Evolutionary conservation across 2,888 invertebrate genomes (phyloP), one percentile per base, ranked within the genome.

Genomic region (Copidosoma aretas): DNA sequence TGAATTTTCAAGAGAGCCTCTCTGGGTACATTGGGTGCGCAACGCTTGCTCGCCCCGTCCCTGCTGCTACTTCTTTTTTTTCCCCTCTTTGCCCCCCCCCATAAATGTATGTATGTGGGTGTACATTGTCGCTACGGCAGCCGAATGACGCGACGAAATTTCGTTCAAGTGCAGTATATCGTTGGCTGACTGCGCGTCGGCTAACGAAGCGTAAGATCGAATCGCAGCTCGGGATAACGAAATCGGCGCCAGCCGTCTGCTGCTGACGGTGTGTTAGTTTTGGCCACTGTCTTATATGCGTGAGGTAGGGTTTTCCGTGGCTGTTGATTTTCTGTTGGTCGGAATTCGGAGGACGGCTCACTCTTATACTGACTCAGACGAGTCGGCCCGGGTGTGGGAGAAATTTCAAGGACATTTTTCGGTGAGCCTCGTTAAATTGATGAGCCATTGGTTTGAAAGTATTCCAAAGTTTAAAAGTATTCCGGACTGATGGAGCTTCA

Each of bases 191-290:
- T 15, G 21, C 46, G 22, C 25, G 60, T 25, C 21, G 19, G 52
- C 60, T 64, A 68, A 68, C 64, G 64, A 64, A 68, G 57, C 59
- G 61, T 64, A 8, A 60, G 58, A 68, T 68, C 58, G 41, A 68
- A 64, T 68, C 54, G 51, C 43, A 43, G 32, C 21, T 21, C 21
- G 53, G 64, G 19, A 60, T 60, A 60, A 63, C 54, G 25, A 64
- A 19, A 68, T 64, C 64, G 57, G 39, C 46, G 24, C 53, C 19
- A 49, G 17, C 10, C 4, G 8, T 32, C 4, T 32, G 4, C 3
- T 32, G 4, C 51, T 21, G 57, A n/a, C 25, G 21, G 21, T 32
- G 22, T 53, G 52, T 67, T 57, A 58, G 59, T 58, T 59, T 68
- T 63, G 46, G 32, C 32, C 8, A 5, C 32, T 32, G 32, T 32